Evolutionary conservation across 2,888 invertebrate genomes (phyloP).

Genomic region (Phasia obesa): DNA sequence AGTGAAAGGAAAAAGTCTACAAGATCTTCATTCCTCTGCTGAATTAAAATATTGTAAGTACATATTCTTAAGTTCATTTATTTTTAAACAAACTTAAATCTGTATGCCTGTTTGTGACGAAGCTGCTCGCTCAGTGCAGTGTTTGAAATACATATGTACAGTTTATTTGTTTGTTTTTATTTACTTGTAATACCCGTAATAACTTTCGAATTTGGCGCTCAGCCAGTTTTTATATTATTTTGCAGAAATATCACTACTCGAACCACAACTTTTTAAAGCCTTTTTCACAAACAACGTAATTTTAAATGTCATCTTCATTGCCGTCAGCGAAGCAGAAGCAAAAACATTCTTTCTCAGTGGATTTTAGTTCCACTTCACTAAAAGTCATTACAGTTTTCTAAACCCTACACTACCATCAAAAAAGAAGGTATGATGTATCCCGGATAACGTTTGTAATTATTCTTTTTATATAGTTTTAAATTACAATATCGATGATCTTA

Average conservation of each 20-base stretch:
- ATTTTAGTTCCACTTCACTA: constrained; percentile 13
- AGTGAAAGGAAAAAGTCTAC: constrained; percentile 15
- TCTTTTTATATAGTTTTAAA: no score
- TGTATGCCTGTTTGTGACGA: background rate
- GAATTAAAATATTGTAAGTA: constrained; percentile 12
- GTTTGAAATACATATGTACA: no score
- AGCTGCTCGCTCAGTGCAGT: background rate
- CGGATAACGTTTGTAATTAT: background rate
- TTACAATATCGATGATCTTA: no score
- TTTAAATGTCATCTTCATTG: background rate
- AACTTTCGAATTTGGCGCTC: constrained; percentile 16
- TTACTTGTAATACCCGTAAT: constrained; percentile 2
- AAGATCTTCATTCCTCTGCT: constrained; percentile 6
- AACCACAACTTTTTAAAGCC: constrained; percentile 30
- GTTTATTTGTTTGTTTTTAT: constrained; percentile 22
- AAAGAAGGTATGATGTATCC: background rate
- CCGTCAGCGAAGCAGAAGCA: constrained; percentile 14
- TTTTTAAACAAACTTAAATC: no score
- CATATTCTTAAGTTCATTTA: background rate
- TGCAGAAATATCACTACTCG: constrained; percentile 1
- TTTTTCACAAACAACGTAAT: constrained; percentile 4
- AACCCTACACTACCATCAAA: background rate
- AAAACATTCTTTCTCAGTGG: constrained; percentile 14
- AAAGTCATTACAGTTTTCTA: constrained; percentile 16
- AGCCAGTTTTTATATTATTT: constrained; percentile 42